Evolutionary conservation across 2,888 invertebrate genomes (phyloP).

Genomic region (Ceraclea dissimilis): DNA sequence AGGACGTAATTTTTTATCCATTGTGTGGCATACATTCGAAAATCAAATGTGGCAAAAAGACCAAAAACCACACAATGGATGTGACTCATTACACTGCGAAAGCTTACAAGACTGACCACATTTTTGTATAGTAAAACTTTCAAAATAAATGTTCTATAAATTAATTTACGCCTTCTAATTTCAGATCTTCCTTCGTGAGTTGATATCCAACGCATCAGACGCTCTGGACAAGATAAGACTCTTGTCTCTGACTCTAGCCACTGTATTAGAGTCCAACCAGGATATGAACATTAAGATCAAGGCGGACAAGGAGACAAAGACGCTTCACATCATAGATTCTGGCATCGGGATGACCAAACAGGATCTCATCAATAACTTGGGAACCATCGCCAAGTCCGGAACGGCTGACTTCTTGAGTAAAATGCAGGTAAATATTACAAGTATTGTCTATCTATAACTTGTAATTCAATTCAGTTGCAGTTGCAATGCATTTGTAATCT

Average conservation of each 20-base stretch:
- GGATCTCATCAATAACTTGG: conserved; percentile 92
- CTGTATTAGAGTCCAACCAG: conserved; percentile 66
- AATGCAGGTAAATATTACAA: conserved; percentile 63
- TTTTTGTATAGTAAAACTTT: too few species aligned
- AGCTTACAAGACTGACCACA: too few species aligned
- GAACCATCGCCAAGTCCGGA: conserved; percentile 97
- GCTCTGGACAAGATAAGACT: conserved; percentile 97
- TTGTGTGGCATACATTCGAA: too few species aligned
- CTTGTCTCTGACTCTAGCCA: conserved; percentile 80
- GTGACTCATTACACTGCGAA: too few species aligned
- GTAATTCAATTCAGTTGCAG: too few species aligned
- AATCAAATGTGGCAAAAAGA: too few species aligned
- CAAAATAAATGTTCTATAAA: too few species aligned
- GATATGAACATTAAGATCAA: conserved; percentile 87
- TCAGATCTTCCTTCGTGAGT: conserved; percentile 90
- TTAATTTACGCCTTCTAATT: conserved; percentile 28
- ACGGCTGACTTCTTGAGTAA: conserved; percentile 93
- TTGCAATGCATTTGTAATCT: too few species aligned
- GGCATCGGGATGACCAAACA: conserved; percentile 96
- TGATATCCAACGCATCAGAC: conserved; percentile 99
- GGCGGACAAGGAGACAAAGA: conserved; percentile 85
- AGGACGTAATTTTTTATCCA: too few species aligned
- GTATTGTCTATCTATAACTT: too few species aligned
- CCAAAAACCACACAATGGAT: too few species aligned
- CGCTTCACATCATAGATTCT: conserved; percentile 90